A percentile compares a stretch with the other conserved stretches of the same genome.
phyloP scores from a whole-genome alignment of 2,113 vertebrate genomes.

The Lucifuga dentata region DNA sequence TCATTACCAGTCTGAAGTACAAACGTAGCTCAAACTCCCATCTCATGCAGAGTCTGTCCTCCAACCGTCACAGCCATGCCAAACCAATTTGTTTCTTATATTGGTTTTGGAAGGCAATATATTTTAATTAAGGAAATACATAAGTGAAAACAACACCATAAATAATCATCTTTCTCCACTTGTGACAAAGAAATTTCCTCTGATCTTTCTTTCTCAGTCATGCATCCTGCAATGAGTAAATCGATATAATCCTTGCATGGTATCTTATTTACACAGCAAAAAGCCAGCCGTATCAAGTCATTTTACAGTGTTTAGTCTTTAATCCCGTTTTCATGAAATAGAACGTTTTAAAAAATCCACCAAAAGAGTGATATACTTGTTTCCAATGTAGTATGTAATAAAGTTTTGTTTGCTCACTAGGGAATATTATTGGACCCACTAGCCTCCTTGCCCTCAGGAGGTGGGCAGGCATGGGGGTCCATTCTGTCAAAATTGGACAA shows the following conservation, averaged over 20 bases:
- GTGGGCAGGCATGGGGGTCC: too few relatives aligned
- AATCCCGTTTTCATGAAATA: too few relatives aligned
- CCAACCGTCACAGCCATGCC: slow-evolving; percentile 72
- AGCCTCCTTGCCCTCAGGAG: too few relatives aligned
- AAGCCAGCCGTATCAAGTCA: background rate
- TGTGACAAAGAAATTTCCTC: slow-evolving; percentile 77
- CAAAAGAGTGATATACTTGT: too few relatives aligned
- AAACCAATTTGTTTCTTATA: slow-evolving; percentile 82
- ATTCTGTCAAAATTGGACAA: too few relatives aligned
- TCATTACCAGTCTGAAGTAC: slow-evolving; percentile 75
- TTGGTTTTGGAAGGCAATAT: slow-evolving; percentile 79
- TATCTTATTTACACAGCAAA: slow-evolving; percentile 6
- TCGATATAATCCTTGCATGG: slow-evolving; percentile 24
- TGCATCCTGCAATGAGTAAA: slow-evolving; percentile 64
- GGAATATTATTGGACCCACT: too few relatives aligned
- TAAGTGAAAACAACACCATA: slow-evolving; percentile 81
- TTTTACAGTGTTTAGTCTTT: background rate
- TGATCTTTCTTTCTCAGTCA: slow-evolving; percentile 67
- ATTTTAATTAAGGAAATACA: slow-evolving; percentile 82
- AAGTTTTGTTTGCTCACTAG: too few relatives aligned
- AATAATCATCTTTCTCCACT: slow-evolving; percentile 75
- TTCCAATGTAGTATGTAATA: too few relatives aligned
- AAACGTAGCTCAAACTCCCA: slow-evolving; percentile 71
- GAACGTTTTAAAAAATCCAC: too few relatives aligned
- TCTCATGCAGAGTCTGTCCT: slow-evolving; percentile 69